phyloP scores from a whole-genome alignment of 2,797 vertebrate species.

The Calcarius lapponicus region DNA sequence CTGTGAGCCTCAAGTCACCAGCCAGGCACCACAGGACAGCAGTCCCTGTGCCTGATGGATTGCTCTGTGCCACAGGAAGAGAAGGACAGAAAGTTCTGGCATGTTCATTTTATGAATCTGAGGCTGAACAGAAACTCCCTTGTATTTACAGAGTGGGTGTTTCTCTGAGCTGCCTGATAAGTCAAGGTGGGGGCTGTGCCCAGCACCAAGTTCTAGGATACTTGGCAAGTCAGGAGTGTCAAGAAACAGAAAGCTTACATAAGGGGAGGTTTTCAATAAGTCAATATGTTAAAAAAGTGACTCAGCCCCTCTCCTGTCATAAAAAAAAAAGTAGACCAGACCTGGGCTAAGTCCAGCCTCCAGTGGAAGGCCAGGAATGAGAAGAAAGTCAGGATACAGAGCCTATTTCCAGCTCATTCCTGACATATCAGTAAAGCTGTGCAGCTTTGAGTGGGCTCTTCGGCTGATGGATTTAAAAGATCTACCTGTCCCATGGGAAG shows the following conservation, averaged over 20 bases:
- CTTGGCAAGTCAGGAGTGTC: not conserved
- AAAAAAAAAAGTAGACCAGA: not conserved
- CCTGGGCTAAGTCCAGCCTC: not conserved
- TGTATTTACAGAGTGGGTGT: conserved; percentile 57
- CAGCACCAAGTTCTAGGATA: not conserved
- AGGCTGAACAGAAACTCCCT: not conserved
- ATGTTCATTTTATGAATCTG: not conserved
- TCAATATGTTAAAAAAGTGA: not conserved
- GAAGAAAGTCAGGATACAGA: not conserved
- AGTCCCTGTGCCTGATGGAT: fast-evolving
- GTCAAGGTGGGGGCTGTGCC: not conserved
- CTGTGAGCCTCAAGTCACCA: not conserved
- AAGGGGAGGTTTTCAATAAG: conserved; percentile 22
- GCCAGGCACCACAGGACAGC: not conserved
- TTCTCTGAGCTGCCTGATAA: conserved; percentile 17
- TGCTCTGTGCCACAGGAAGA: not conserved
- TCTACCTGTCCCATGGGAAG: not conserved
- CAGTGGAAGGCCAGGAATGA: not conserved
- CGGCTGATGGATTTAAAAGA: not conserved
- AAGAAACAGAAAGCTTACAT: conserved; percentile 3
- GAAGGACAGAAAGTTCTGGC: not conserved
- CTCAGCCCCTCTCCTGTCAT: not conserved
- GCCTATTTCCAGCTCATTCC: not conserved
- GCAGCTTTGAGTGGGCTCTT: not conserved
- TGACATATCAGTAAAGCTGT: not conserved